Base-by-base conservation (phyloP, 2,797 vertebrate genomes). In the Odontamblyopus rebecca region DNA sequence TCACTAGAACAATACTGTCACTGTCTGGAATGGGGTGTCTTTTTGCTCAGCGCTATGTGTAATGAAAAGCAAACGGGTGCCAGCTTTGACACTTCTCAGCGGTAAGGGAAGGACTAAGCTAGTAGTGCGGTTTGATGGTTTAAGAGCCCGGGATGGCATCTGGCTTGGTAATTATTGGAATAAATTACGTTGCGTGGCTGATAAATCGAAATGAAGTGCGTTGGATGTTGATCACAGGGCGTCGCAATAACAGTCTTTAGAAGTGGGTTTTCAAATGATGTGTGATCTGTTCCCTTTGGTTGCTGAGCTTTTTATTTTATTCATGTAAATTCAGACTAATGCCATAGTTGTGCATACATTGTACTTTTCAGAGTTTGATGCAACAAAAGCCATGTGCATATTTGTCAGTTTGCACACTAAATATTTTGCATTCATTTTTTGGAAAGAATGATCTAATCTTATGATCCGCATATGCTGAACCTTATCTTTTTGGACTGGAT, bases 1-100 rank as follows among this genome's bases (percentile, higher is more conserved):
- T 75, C 83, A 82, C 81, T 73, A 82, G 84, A 89, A 91, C 88
- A 91, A 90, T 84, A 86, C 89, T 93, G 90, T 94, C 92, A 93
- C 64, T 87, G 61, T 62, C 61, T 91, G 81, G 82, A 86, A 88
- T 82, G 70, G 82, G 82, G 23, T 27, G 41, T 62, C 83, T 74
- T 78, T 86, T 85, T 90, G 83, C 82, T 88, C 79, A 87, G 83
- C 82, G 61, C 80, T 86, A 82, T 72, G 81, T 83, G 87, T 88
- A 89, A 92, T 91, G 89, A 93, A 89, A 91, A 89, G 82, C 69
- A 85, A 82, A 87, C 76, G 80, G 88, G 27, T 78, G 84, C 77
- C 86, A 90, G 78, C 74, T 75, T 64, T 90, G 92, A 91, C 88
- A 92, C 83, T 80, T 84, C 79, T 83, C 78, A 82, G 83, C 84